A percentile compares a stretch with the other conserved stretches of the same genome.
phyloP scores from a whole-genome alignment of 2,888 invertebrate species.

The Archaeoteleia sp. region DNA sequence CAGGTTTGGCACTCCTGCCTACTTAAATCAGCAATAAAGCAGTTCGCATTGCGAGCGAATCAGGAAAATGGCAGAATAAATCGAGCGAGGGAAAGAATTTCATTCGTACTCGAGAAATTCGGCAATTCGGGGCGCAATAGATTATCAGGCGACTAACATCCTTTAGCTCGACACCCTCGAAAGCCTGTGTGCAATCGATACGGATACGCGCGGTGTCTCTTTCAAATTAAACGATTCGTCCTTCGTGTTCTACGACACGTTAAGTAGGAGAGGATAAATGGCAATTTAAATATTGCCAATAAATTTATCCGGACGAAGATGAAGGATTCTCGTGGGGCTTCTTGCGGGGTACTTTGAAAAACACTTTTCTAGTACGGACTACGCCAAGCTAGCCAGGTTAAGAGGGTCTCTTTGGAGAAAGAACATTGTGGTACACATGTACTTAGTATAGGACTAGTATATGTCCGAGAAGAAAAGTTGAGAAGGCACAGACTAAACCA shows the following conservation, averaged over 20 bases:
- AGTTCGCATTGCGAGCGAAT: conserved; percentile 30
- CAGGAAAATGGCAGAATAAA: conserved; percentile 38
- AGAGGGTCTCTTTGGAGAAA: too few relatives aligned
- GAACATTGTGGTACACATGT: too few relatives aligned
- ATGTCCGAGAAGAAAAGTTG: too few relatives aligned
- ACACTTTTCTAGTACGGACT: too few relatives aligned
- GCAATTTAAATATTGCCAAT: conserved; percentile 6
- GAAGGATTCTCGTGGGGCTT: background rate
- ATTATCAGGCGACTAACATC: conserved; percentile 52
- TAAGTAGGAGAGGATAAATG: conserved; percentile 3
- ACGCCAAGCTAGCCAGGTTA: too few relatives aligned
- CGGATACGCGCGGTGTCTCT: conserved; percentile 4
- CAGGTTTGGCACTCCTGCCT: conserved; percentile 36
- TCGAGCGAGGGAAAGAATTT: conserved; percentile 58
- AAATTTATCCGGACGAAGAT: background rate
- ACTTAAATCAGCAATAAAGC: conserved; percentile 54
- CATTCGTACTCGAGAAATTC: conserved; percentile 60
- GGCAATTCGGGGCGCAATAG: conserved; percentile 58
- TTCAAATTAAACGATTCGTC: conserved; percentile 3
- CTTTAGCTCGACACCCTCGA: conserved; percentile 20
- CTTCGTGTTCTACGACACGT: background rate
- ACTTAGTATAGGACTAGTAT: too few relatives aligned
- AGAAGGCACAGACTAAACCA: too few relatives aligned
- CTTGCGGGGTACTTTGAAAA: too few relatives aligned
- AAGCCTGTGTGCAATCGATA: conserved; percentile 6